These are phyloP conservation scores for Spondyliosoma cantharus DNA, from an alignment of 2,797 vertebrate genomes.

Conservation along the genomic window DNA sequence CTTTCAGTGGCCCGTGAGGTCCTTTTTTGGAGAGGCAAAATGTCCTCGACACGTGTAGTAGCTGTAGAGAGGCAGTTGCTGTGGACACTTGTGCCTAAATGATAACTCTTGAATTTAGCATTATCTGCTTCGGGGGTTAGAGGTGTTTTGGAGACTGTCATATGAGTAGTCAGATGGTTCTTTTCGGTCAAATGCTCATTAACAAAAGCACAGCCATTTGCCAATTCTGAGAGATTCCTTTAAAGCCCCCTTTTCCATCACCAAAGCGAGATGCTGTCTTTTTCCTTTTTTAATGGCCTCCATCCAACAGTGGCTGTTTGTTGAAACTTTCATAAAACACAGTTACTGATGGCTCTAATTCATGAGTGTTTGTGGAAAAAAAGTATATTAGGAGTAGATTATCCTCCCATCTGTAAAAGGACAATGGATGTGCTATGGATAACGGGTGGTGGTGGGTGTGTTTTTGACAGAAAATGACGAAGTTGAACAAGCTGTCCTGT, in stretches of 20 bases:
- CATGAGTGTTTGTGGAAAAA: slow-evolving; percentile 48
- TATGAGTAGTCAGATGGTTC: slow-evolving; percentile 85
- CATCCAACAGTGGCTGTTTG: slow-evolving; percentile 50
- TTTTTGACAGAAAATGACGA: slow-evolving; percentile 73
- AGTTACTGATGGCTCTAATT: slow-evolving; percentile 37
- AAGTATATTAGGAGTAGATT: slow-evolving; percentile 68
- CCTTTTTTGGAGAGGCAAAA: slow-evolving; percentile 67
- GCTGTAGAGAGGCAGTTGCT: slow-evolving; percentile 79
- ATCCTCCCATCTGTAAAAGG: slow-evolving; percentile 70
- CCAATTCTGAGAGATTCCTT: slow-evolving; percentile 59
- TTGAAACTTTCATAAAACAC: slow-evolving; percentile 39
- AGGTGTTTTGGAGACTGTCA: slow-evolving; percentile 80
- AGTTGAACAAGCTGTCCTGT: slow-evolving; percentile 77
- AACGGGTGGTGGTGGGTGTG: slow-evolving; percentile 68
- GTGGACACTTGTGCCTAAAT: slow-evolving; percentile 81
- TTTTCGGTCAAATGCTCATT: slow-evolving; percentile 82
- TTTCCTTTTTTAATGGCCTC: slow-evolving; percentile 12
- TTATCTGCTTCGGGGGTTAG: slow-evolving; percentile 82
- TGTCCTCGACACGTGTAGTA: slow-evolving; percentile 74
- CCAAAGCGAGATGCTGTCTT: slow-evolving; percentile 57
- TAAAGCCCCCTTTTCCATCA: slow-evolving; percentile 45
- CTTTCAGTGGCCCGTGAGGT: slow-evolving; percentile 63
- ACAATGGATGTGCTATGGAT: slow-evolving; percentile 69
- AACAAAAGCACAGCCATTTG: slow-evolving; percentile 71
- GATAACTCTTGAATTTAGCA: slow-evolving; percentile 84